Conservation (phyloP, 2,113 vertebrate species). For the Corythornis vintsioides region DNA sequence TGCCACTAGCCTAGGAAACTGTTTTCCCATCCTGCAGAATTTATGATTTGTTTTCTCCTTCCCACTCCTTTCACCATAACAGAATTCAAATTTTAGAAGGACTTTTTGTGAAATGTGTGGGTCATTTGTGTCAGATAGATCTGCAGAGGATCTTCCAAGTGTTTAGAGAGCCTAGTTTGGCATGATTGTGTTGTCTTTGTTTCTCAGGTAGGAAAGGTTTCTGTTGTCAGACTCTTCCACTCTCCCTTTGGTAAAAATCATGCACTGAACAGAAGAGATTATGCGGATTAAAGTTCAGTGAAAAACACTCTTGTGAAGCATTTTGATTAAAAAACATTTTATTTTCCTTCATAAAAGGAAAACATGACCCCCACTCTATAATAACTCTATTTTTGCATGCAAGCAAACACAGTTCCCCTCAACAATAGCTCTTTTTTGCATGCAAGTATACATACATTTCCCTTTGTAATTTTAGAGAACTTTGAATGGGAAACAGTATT, state of each 20-base stretch:
- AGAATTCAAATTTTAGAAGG: not conserved
- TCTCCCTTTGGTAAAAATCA: not conserved
- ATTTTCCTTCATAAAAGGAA: not conserved
- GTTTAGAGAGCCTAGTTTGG: not conserved
- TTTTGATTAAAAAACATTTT: not conserved
- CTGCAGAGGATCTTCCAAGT: not conserved
- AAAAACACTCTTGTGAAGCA: not conserved
- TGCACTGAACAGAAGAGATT: not conserved
- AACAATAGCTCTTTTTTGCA: constrained; percentile 25
- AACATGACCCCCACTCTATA: not conserved
- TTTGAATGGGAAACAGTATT: not conserved
- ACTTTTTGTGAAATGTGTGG: not conserved
- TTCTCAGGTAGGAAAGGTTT: not conserved
- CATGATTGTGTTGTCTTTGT: not conserved
- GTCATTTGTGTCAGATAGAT: not conserved
- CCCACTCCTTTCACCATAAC: not conserved
- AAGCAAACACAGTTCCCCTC: not conserved
- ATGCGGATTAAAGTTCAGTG: not conserved
- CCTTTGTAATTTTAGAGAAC: not conserved
- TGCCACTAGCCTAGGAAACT: not conserved
- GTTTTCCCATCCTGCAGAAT: not conserved
- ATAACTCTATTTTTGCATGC: not conserved
- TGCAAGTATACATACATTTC: not conserved
- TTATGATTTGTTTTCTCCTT: not conserved
- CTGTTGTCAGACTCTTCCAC: not conserved